phyloP scores from a whole-genome alignment of 1,140 invertebrate species.

The Drosophila sucinea region DNA sequence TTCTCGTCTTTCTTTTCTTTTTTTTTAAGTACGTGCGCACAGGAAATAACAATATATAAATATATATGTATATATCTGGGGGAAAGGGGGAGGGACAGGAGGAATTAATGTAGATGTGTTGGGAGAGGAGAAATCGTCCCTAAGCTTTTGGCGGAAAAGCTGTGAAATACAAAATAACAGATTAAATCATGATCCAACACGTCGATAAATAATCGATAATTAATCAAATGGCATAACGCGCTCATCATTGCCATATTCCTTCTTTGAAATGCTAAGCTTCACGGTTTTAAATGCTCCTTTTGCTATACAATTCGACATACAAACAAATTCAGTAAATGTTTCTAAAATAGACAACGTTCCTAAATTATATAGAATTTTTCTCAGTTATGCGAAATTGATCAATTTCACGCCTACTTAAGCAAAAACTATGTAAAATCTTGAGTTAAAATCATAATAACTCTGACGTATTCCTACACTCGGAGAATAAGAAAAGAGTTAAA shows the following conservation, averaged over 20 bases:
- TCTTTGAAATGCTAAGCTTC: conserved; percentile 38
- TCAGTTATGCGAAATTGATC: not conserved
- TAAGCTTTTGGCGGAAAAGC: conserved; percentile 8
- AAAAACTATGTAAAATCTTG: not conserved
- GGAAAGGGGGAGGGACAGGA: not conserved
- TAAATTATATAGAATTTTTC: not conserved
- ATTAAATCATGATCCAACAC: conserved; percentile 25
- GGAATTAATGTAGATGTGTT: not conserved
- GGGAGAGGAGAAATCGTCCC: conserved; percentile 10
- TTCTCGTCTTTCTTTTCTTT: conserved; percentile 19
- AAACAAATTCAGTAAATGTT: not conserved
- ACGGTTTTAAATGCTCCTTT: conserved; percentile 38
- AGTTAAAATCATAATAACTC: not conserved
- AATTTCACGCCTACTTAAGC: conserved; percentile 1
- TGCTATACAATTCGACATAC: conserved; percentile 35
- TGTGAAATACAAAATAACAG: conserved; percentile 40
- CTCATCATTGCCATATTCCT: conserved; percentile 4
- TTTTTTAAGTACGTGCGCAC: conserved; percentile 74
- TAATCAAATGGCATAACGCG: conserved; percentile 35
- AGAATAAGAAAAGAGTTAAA: not conserved
- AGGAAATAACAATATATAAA: conserved; percentile 75
- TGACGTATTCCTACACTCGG: not conserved
- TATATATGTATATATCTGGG: conserved; percentile 33
- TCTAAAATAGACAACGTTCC: not conserved
- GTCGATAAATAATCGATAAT: no score